phyloP scores from a whole-genome alignment of 1,140 invertebrate species.

The Drosophila repletoides region DNA sequence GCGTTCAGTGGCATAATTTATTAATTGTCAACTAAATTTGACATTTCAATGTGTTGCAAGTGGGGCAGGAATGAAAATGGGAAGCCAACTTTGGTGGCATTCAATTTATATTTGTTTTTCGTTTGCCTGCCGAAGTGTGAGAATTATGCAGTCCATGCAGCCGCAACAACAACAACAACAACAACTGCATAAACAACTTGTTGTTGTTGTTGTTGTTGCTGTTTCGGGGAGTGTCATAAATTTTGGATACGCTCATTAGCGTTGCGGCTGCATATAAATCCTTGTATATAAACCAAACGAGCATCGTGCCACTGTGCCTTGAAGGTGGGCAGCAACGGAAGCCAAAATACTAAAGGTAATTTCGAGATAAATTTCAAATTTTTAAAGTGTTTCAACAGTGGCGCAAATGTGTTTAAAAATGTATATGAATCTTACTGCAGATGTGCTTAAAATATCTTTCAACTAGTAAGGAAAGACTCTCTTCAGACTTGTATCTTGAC shows the following conservation, averaged over 20 bases:
- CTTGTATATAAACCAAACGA: not conserved
- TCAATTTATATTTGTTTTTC: slow-evolving; percentile 72
- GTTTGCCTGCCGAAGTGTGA: slow-evolving; percentile 72
- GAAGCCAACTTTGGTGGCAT: slow-evolving; percentile 38
- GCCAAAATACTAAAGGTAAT: too few relatives aligned
- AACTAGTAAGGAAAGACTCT: too few relatives aligned
- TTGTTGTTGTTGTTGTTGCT: slow-evolving; percentile 27
- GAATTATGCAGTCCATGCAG: slow-evolving; percentile 62
- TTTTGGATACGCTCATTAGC: slow-evolving; percentile 75
- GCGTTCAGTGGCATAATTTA: slow-evolving; percentile 70
- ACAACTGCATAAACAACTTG: slow-evolving; percentile 4
- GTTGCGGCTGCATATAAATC: slow-evolving; percentile 45
- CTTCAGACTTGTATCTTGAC: too few relatives aligned
- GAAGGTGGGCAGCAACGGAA: too few relatives aligned
- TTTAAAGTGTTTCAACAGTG: too few relatives aligned
- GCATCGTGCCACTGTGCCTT: slow-evolving; percentile 7
- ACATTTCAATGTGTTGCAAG: slow-evolving; percentile 72
- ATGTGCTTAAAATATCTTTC: too few relatives aligned
- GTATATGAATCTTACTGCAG: too few relatives aligned
- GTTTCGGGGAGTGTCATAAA: slow-evolving; percentile 67
- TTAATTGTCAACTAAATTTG: slow-evolving; percentile 81
- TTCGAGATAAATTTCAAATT: not conserved
- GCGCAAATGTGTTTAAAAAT: too few relatives aligned
- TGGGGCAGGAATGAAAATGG: not conserved
- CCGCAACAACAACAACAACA: slow-evolving; percentile 19